phyloP scores from a whole-genome alignment of 2,888 invertebrate species.

The Unio delphinus region DNA sequence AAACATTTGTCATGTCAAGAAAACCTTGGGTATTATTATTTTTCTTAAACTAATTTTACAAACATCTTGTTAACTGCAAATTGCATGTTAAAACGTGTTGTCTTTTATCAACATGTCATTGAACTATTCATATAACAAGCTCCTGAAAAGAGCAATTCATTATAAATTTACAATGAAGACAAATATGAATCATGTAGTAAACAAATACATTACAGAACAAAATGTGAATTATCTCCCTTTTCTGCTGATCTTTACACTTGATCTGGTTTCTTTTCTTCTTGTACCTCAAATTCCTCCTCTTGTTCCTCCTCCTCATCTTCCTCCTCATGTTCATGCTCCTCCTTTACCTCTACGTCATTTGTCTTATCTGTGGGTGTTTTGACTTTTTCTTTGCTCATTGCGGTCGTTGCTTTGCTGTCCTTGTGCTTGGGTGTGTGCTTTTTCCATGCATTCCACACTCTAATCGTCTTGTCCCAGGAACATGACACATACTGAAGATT shows the following conservation, averaged over 20 bases:
- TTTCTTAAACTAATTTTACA: no score
- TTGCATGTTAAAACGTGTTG: no score
- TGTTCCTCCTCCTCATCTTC: constrained; percentile 27
- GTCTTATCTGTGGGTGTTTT: constrained; percentile 6
- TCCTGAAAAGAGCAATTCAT: no score
- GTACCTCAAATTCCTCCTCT: constrained; percentile 15
- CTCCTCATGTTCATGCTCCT: constrained; percentile 35
- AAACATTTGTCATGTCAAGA: no score
- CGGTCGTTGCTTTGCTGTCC: constrained; percentile 6
- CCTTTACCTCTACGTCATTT: constrained; percentile 26
- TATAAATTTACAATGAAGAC: no score
- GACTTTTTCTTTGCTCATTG: constrained; percentile 5
- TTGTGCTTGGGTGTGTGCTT: constrained; percentile 34
- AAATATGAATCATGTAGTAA: no score
- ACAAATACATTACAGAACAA: no score
- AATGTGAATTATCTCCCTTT: constrained; percentile 2
- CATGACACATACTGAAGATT: constrained; percentile 67
- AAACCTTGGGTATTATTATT: no score
- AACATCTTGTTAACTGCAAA: no score
- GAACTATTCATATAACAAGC: no score
- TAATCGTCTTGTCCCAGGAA: constrained; percentile 69
- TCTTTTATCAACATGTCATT: no score
- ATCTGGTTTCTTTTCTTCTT: constrained; percentile 12
- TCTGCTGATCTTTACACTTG: constrained; percentile 5
- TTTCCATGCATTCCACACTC: constrained; percentile 71